Percentiles rank a stretch among this genome's conserved stretches.
phyloP scores from a whole-genome alignment of 1,140 invertebrate genomes.

The Danaus melanippus region DNA sequence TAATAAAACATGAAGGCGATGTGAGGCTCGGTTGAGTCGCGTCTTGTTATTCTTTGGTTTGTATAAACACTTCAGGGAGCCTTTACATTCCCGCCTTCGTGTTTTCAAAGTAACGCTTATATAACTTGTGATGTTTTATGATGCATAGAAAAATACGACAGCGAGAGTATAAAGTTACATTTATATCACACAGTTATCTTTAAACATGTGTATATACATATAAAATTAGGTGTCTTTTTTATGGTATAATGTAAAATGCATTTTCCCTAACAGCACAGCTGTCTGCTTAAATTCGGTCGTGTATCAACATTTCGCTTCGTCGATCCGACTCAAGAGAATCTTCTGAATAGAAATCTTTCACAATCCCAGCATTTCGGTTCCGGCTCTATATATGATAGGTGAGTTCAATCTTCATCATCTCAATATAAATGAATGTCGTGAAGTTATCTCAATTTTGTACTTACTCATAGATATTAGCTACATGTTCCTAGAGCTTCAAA shows the following conservation, averaged over 20 bases:
- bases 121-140: too few species aligned
- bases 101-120: too few species aligned
- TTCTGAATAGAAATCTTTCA: conserved; percentile 76
- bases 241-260: neutral
- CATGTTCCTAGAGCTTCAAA: conserved; percentile 6
- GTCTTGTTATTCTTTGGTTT: too few species aligned
- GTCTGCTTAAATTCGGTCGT: conserved; percentile 90
- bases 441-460: conserved; percentile 18
- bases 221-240: too few species aligned
- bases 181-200: too few species aligned
- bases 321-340: conserved; percentile 90
- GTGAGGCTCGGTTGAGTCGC: too few species aligned
- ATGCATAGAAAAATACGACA: too few species aligned
- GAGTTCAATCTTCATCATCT: conserved; percentile 9
- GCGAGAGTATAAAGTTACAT: too few species aligned
- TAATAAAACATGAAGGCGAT: too few species aligned
- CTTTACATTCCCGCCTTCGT: too few species aligned
- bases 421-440: conserved; percentile 29
- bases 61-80: too few species aligned
- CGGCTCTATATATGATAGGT: conserved; percentile 86
- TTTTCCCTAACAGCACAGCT: conserved; percentile 78
- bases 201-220: too few species aligned
- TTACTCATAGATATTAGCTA: conserved; percentile 20
- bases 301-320: conserved; percentile 94
- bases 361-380: conserved; percentile 81